phyloP scores from a whole-genome alignment of 2,797 vertebrate species.

The Galagoides demidoff region DNA sequence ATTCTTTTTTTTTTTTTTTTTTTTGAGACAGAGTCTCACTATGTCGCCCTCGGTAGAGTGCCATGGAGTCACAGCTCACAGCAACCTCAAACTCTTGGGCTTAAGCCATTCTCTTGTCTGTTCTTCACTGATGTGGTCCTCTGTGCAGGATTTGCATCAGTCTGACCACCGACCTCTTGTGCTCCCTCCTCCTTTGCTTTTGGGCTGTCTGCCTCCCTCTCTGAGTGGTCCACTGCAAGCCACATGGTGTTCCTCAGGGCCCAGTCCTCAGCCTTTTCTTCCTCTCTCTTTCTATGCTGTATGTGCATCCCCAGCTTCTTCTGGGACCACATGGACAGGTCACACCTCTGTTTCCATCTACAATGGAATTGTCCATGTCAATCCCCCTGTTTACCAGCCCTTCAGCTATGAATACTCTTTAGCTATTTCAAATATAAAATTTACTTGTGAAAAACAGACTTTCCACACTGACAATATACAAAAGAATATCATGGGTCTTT shows the following conservation, averaged over 20 bases:
- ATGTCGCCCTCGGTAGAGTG: too few species aligned
- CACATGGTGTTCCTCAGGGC: background rate
- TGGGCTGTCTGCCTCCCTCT: background rate
- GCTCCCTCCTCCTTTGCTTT: background rate
- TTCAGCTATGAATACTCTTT: background rate
- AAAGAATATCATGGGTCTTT: background rate
- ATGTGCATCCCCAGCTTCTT: background rate
- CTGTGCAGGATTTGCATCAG: background rate
- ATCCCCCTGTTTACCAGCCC: background rate
- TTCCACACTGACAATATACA: background rate
- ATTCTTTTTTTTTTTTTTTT: background rate
- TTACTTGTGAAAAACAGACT: background rate
- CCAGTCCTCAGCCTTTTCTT: background rate
- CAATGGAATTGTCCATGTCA: background rate
- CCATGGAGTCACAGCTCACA: too few species aligned
- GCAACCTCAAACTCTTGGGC: too few species aligned
- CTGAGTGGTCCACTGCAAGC: background rate
- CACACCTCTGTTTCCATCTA: background rate
- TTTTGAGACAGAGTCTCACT: too few species aligned
- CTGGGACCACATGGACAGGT: background rate
- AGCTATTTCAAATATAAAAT: background rate
- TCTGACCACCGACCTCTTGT: background rate
- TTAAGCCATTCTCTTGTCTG: too few species aligned
- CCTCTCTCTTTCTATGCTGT: background rate
- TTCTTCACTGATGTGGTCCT: background rate